Evolutionary conservation across 2,113 vertebrate species (phyloP).

Genomic region (Tachycineta bicolor): DNA sequence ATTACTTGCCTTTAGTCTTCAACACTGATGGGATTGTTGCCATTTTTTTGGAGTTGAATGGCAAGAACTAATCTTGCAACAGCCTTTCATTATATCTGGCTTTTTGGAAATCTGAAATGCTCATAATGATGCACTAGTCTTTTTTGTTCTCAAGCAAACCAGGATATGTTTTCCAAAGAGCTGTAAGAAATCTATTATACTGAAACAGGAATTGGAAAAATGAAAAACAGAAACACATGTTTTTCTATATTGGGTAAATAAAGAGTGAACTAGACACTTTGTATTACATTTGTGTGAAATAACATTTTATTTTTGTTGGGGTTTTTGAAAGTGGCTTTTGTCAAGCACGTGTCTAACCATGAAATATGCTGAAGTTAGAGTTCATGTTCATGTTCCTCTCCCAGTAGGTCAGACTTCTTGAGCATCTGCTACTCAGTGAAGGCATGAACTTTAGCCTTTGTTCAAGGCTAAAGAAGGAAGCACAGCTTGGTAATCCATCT

Average conservation of each 20-base stretch:
- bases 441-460: constrained; percentile 57
- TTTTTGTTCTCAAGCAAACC: constrained; percentile 12
- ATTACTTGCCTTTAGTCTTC: constrained; percentile 11
- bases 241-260: neutral
- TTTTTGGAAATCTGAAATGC: constrained; percentile 33
- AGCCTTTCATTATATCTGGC: constrained; percentile 44
- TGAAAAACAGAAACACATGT: neutral
- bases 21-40: constrained; percentile 10
- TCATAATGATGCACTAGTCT: neutral
- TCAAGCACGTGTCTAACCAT: neutral
- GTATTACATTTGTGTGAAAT: neutral
- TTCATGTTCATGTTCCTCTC: constrained; percentile 51
- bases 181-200: neutral
- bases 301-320: neutral
- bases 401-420: constrained; percentile 50
- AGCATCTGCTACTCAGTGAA: constrained; percentile 49
- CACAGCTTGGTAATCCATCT: constrained; percentile 51
- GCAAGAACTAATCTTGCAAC: constrained; percentile 45
- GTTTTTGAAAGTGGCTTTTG: neutral
- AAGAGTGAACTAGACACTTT: neutral
- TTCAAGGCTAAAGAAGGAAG: constrained; percentile 51
- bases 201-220: constrained; percentile 8
- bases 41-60: constrained; percentile 38
- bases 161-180: neutral
- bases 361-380: constrained; percentile 10